Percentiles rank a stretch among this genome's conserved stretches.
Evolutionary conservation across 2,797 vertebrate species (phyloP).

Genomic region (Heliangelus exortis): DNA sequence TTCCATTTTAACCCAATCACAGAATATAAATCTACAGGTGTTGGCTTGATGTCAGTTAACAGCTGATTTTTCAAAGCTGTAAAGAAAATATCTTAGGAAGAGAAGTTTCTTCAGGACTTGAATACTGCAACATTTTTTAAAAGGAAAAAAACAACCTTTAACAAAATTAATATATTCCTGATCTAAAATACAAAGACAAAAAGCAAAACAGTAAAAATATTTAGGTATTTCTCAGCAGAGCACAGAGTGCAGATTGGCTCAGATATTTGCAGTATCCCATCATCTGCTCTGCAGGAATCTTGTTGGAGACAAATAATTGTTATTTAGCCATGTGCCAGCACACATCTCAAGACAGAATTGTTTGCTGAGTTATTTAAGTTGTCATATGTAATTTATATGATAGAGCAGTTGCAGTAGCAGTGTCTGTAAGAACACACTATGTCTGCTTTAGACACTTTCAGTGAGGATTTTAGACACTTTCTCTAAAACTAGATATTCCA

Average conservation of each 20-base stretch:
- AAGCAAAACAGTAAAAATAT: background rate
- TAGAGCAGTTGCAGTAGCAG: background rate
- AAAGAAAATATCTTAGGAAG: background rate
- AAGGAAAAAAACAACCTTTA: background rate
- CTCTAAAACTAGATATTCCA: background rate
- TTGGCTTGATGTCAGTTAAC: background rate
- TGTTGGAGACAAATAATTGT: constrained; percentile 58
- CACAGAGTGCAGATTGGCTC: background rate
- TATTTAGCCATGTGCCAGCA: constrained; percentile 45
- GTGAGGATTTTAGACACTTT: no score
- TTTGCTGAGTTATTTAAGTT: constrained; percentile 6
- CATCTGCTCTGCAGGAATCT: constrained; percentile 21
- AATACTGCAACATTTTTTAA: background rate
- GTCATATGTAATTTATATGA: background rate
- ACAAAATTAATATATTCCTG: background rate
- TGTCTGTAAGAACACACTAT: background rate
- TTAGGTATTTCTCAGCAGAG: background rate
- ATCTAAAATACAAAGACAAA: background rate
- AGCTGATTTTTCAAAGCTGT: background rate
- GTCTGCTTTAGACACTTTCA: background rate
- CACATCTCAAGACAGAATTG: background rate
- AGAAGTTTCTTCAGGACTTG: background rate
- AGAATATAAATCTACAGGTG: background rate
- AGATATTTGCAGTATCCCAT: constrained; percentile 13
- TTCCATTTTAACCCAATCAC: background rate